These are phyloP conservation scores for Porites lutea DNA, from an alignment of 64 coral and sea anemone species.

Conservation along the genomic window DNA sequence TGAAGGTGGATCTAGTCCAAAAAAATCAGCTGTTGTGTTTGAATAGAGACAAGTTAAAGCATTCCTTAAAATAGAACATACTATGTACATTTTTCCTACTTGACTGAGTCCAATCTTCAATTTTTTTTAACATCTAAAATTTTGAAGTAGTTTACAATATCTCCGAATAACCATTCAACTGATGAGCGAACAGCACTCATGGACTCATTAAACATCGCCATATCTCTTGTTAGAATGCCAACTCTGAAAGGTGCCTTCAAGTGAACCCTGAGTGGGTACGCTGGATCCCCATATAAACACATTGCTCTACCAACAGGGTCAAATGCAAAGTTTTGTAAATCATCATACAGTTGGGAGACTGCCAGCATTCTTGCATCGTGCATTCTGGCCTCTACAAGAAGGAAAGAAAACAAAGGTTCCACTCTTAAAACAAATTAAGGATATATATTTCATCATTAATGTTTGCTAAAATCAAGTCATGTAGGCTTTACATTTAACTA, in stretches of 20 bases:
- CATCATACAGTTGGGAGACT: constrained; percentile 39
- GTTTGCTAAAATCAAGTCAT: constrained; percentile 23
- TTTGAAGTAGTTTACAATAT: too few species aligned
- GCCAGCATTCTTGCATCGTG: constrained; percentile 42
- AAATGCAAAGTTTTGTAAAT: constrained; percentile 50
- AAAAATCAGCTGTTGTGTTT: constrained; percentile 45
- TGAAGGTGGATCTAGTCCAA: constrained; percentile 51
- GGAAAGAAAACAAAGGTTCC: constrained; percentile 9
- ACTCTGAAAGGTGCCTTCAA: not conserved
- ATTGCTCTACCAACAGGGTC: constrained; percentile 39
- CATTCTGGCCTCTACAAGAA: constrained; percentile 34
- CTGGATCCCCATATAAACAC: constrained; percentile 8
- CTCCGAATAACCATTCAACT: too few species aligned
- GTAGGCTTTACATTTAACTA: constrained; percentile 1
- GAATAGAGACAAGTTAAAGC: constrained; percentile 37
- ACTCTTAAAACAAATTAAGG: not conserved
- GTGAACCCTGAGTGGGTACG: constrained; percentile 19
- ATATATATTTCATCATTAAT: constrained; percentile 41
- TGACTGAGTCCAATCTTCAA: not conserved
- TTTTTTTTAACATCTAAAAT: too few species aligned
- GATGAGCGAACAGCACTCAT: not conserved
- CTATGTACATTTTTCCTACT: not conserved
- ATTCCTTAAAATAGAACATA: constrained; percentile 47
- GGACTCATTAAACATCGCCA: constrained; percentile 44
- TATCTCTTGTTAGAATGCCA: constrained; percentile 46